Percentiles rank a stretch among this genome's conserved stretches.
These are phyloP conservation scores for Tragelaphus strepsiceros DNA, from an alignment of 2,113 vertebrate genomes.

Conservation along the genomic window DNA sequence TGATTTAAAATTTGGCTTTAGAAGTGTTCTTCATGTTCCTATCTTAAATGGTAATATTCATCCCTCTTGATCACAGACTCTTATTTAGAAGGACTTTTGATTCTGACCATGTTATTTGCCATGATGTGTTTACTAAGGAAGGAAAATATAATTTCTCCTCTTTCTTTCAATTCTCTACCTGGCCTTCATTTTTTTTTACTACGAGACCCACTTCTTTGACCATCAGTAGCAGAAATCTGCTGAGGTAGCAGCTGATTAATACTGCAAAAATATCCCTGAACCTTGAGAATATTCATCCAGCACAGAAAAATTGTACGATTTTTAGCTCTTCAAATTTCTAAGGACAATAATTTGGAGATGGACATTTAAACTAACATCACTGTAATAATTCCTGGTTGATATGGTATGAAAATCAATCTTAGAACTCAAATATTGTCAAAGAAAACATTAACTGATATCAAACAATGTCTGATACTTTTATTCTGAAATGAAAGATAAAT, in stretches of 20 bases:
- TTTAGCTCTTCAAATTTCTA: neutral
- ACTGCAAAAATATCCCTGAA: neutral
- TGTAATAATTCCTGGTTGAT: neutral
- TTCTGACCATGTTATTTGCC: neutral
- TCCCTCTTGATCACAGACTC: neutral
- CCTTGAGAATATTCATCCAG: neutral
- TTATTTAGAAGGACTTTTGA: neutral
- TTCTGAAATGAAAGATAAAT: neutral
- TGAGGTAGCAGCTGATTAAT: neutral
- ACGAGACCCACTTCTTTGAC: neutral
- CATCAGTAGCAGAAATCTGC: neutral
- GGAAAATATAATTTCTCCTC: neutral
- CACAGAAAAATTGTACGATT: neutral
- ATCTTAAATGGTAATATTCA: neutral
- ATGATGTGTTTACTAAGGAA: neutral
- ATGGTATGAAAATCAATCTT: neutral
- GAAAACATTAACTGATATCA: neutral
- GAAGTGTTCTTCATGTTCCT: neutral
- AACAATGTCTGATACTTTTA: neutral
- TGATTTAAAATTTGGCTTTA: neutral
- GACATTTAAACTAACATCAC: neutral
- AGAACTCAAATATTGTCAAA: neutral
- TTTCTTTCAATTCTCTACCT: neutral
- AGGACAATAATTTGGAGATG: neutral
- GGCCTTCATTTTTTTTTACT: neutral